Base-by-base conservation (phyloP, 2,113 vertebrate species). In the Barnardius zonarius region DNA sequence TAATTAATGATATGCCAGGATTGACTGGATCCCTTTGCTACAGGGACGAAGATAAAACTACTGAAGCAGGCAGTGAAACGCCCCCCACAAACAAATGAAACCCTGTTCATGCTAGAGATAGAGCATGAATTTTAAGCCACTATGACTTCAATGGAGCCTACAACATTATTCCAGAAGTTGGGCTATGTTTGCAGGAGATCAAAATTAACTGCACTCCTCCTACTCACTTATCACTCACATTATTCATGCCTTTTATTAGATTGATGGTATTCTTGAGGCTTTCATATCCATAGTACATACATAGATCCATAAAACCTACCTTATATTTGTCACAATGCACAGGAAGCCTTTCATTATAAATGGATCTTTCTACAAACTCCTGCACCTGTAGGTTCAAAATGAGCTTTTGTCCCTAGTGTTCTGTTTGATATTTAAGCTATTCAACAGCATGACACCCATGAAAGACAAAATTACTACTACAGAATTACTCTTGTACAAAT, bases 1-100 rank as follows among this genome's bases (percentile, higher is more conserved):
- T 19, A 68, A 48, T n/a, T 17, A 15, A 17, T 0, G 8, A 25
- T 4, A 23, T 0, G 1, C 19, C 51, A 33, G 43, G 12, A 25
- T 13, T 1, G 3, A 4, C 16, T 23, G 22, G 69, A 11, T 22
- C 33, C n/a, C 33, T 72, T 33, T 28, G 28, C 12, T 9, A 2
- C 1, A 35, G 17, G 18, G n/a, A 27, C 18, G 62, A 28, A 39
- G 46, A 28, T 4, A n/a, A 44, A 66, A 46, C 35, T 43, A 1
- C 23, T 2, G 33, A 57, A 80, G n/a, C 39, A 39, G n/a, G 6
- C 2, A 2, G 33, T 11, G 20, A 51, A 68, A 17, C 2, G 8
- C 14, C 10, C 15, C 49, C 12, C 8, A 7, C 4, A 8, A 14
- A 4, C 1, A 0, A 54, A 20, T 12, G 30, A 22, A 72, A n/a